phyloP scores from a whole-genome alignment of 1,140 invertebrate genomes.

The Chelonus insularis region DNA sequence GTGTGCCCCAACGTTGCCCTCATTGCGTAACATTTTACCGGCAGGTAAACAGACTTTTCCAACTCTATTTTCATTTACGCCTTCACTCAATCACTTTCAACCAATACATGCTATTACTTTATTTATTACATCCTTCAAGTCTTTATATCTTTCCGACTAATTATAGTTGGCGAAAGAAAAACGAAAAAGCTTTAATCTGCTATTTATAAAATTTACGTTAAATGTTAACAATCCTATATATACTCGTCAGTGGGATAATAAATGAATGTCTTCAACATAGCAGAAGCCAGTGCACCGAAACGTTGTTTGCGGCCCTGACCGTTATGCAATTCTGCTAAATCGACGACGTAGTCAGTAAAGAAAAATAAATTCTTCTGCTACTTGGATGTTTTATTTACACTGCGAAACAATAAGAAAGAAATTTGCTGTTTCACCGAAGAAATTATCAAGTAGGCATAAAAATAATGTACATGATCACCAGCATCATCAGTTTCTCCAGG shows the following conservation, averaged over 20 bases:
- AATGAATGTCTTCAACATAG: conserved; percentile 16
- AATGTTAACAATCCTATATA: background rate
- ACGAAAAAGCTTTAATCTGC: no score
- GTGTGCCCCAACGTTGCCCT: background rate
- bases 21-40: conserved; percentile 15
- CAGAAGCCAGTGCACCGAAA: conserved; percentile 17
- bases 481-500: no score
- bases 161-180: no score
- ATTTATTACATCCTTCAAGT: no score
- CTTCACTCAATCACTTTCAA: background rate
- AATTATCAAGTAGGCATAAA: no score
- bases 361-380: background rate
- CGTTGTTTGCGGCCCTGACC: conserved; percentile 9
- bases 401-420: no score
- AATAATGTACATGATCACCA: no score
- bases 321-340: conserved; percentile 17
- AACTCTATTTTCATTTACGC: conserved; percentile 12
- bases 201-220: no score
- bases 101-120: no score
- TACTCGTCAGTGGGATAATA: background rate
- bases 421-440: no score
- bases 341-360: background rate
- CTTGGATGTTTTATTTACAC: background rate
- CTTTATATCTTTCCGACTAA: no score
- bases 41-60: conserved; percentile 12